Conservation (phyloP, 1,140 invertebrate genomes). For the Phymorhynchus buccinoides region DNA sequence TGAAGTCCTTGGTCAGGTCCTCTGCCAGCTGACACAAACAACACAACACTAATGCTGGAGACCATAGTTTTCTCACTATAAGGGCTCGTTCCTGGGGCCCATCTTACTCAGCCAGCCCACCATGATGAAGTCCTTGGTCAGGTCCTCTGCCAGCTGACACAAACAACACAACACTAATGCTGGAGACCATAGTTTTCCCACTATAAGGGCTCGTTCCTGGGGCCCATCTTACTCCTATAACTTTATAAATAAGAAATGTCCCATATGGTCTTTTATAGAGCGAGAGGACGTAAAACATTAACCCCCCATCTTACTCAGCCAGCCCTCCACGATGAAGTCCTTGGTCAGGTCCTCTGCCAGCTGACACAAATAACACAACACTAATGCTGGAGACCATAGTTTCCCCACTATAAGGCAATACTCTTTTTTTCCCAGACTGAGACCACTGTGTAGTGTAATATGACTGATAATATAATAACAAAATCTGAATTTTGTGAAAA, state of each 20-base stretch:
- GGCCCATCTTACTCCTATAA: no score
- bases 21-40: slow-evolving; percentile 77
- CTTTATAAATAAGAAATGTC: no score
- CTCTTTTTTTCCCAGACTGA: no score
- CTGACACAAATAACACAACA: slow-evolving; percentile 61
- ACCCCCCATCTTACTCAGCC: slow-evolving; percentile 90
- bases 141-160: slow-evolving; percentile 79
- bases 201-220: slow-evolving; percentile 85
- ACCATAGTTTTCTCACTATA: slow-evolving; percentile 68
- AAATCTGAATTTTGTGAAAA: no score
- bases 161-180: slow-evolving; percentile 28
- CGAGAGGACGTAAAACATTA: no score
- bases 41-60: not conserved
- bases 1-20: slow-evolving; percentile 85
- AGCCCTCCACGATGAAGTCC: slow-evolving; percentile 89
- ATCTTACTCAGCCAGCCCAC: slow-evolving; percentile 93
- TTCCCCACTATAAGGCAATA: no score
- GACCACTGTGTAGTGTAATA: no score
- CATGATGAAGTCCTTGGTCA: slow-evolving; percentile 86
- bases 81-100: slow-evolving; percentile 86
- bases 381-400: no score
- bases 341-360: slow-evolving; percentile 82
- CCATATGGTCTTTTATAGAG: no score
- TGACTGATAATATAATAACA: no score
- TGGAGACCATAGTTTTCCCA: no score